A percentile compares a stretch with the other conserved stretches of the same genome.
Conservation (phyloP, 30 jellyfish, hydroid and myxozoan genomes). For the Cassiopea andromeda region DNA sequence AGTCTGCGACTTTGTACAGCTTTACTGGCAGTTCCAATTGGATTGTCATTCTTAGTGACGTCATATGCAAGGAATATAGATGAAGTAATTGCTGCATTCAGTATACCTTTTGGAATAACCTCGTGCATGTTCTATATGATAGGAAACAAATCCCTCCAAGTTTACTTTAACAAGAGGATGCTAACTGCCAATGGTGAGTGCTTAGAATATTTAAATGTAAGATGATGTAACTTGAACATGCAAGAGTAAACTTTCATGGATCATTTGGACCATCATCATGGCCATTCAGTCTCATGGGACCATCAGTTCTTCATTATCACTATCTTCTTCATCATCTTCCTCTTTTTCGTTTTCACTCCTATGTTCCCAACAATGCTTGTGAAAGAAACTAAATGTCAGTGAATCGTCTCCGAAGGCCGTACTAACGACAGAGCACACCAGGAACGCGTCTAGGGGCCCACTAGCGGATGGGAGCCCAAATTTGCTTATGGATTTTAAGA, state of each 20-base stretch:
- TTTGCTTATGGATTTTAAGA: too few relatives aligned
- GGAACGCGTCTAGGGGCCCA: too few relatives aligned
- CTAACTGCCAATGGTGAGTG: conserved; percentile 46
- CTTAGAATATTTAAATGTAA: background rate
- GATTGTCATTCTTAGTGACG: conserved; percentile 24
- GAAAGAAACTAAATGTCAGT: too few relatives aligned
- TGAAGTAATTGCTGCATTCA: conserved; percentile 23
- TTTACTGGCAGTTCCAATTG: conserved; percentile 19
- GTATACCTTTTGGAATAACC: conserved; percentile 48
- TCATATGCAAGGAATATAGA: conserved; percentile 21
- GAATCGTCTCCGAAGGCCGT: too few relatives aligned
- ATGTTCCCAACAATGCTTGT: background rate
- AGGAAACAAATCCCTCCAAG: background rate
- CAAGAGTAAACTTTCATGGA: background rate
- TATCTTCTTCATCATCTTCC: conserved; percentile 1
- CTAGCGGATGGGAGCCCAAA: too few relatives aligned
- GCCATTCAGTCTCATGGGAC: background rate
- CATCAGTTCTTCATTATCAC: background rate
- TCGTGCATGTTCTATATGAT: background rate
- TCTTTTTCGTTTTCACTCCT: background rate
- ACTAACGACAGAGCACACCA: too few relatives aligned
- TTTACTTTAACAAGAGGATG: conserved; percentile 42
- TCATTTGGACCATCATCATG: conserved; percentile 1
- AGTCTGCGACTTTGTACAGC: conserved; percentile 20
- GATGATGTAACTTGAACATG: background rate